Percentiles rank a stretch among this genome's conserved stretches.
phyloP scores from a whole-genome alignment of 2,888 invertebrate species.

The Phyllotreta striolata region DNA sequence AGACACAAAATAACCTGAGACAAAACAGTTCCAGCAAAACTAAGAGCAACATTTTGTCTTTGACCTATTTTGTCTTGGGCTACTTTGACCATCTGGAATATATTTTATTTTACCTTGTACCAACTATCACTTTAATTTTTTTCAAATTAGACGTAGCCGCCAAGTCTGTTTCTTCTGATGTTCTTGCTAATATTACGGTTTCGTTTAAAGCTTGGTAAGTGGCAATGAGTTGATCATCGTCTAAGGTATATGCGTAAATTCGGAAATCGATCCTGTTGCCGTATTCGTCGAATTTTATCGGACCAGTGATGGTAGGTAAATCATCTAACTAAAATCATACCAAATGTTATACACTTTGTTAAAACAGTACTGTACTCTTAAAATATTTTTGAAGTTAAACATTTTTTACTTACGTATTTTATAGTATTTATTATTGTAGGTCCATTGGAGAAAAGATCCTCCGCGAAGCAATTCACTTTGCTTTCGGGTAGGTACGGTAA shows the following conservation, averaged over 20 bases:
- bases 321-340: slow-evolving; percentile 43
- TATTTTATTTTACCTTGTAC: slow-evolving; percentile 61
- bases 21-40: too few relatives aligned
- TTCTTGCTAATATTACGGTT: slow-evolving; percentile 46
- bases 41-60: too few relatives aligned
- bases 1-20: too few relatives aligned
- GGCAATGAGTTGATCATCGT: slow-evolving; percentile 60
- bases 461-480: slow-evolving; percentile 47
- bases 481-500: slow-evolving; percentile 43
- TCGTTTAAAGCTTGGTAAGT: slow-evolving; percentile 59
- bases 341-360: background rate
- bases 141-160: slow-evolving; percentile 63
- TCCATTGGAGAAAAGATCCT: slow-evolving; percentile 66
- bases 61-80: too few relatives aligned
- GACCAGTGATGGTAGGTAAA: slow-evolving; percentile 68
- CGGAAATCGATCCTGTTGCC: slow-evolving; percentile 72
- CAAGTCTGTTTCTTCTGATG: slow-evolving; percentile 55
- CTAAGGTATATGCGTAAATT: slow-evolving; percentile 65
- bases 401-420: slow-evolving; percentile 63
- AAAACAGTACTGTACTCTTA: background rate
- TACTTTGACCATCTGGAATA: too few relatives aligned
- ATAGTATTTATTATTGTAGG: slow-evolving; percentile 71
- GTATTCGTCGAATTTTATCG: slow-evolving; percentile 70
- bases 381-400: background rate
- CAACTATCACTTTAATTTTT: slow-evolving; percentile 65